Evolutionary conservation across 1,140 invertebrate species (phyloP).

Genomic region (Acromyrmex charruanus): DNA sequence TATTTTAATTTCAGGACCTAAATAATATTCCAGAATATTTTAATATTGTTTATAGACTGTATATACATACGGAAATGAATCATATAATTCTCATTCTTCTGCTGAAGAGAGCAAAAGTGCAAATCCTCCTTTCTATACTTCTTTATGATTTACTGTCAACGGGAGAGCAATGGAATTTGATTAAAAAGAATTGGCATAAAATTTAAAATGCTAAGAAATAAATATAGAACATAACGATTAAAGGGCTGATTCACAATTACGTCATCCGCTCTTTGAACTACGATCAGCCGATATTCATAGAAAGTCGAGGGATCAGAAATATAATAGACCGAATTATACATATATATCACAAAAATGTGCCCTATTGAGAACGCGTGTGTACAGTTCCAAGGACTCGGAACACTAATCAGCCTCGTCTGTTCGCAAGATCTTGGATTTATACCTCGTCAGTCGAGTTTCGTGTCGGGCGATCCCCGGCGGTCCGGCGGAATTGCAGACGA

Average conservation of each 20-base stretch:
- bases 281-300: slow-evolving; percentile 3
- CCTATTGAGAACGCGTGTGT: background rate
- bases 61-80: background rate
- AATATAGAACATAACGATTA: background rate
- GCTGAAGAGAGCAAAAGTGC: background rate
- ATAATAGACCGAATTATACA: background rate
- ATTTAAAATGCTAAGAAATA: background rate
- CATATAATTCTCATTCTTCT: background rate
- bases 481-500: slow-evolving; percentile 21
- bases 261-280: background rate
- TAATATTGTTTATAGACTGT: background rate
- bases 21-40: background rate
- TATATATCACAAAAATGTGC: background rate
- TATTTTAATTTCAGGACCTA: background rate
- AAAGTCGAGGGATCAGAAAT: background rate
- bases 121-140: background rate
- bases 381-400: background rate
- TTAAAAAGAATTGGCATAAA: background rate
- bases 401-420: slow-evolving; percentile 1
- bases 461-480: background rate
- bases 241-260: background rate
- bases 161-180: background rate
- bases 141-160: background rate
- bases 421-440: slow-evolving; percentile 23
- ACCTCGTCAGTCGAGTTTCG: slow-evolving; percentile 49